Evolutionary conservation across 1,140 invertebrate species (phyloP).

Genomic region (Ceratoteleas bidentatus): DNA sequence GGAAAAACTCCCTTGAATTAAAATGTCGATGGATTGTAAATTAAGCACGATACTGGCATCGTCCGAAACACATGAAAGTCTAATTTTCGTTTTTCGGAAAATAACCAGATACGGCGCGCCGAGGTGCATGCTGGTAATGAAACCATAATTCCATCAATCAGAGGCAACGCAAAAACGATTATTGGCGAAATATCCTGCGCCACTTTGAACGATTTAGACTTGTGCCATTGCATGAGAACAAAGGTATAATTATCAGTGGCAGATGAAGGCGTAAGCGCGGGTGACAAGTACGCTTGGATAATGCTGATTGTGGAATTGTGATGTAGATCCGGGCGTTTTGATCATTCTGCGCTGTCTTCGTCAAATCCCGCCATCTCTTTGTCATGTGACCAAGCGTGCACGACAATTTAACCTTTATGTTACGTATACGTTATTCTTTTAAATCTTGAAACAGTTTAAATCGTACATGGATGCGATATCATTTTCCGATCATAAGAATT

Average conservation of each 20-base stretch:
- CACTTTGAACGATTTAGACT: slow-evolving; percentile 48
- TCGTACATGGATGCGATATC: no score
- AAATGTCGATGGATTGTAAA: slow-evolving; percentile 24
- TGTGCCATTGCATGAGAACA: slow-evolving; percentile 49
- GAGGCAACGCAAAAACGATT: slow-evolving; percentile 51
- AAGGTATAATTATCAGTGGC: slow-evolving; percentile 62
- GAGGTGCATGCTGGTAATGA: slow-evolving; percentile 53
- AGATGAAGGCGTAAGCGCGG: slow-evolving; percentile 64
- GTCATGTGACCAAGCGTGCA: no score
- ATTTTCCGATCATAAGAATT: no score
- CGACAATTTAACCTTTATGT: no score
- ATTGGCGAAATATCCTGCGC: slow-evolving; percentile 56
- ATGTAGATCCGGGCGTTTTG: no score
- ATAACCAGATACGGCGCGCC: slow-evolving; percentile 31
- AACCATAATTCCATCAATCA: slow-evolving; percentile 59
- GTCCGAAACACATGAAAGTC: slow-evolving; percentile 25
- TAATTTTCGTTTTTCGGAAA: slow-evolving; percentile 54
- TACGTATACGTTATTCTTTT: no score
- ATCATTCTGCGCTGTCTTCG: no score
- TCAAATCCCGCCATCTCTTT: no score
- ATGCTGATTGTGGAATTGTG: no score
- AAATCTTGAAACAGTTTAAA: no score
- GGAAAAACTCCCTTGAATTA: neutral
- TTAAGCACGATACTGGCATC: neutral
- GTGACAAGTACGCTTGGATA: no score